phyloP scores from a whole-genome alignment of 2,797 vertebrate genomes.

The Coracias cyanogaster region DNA sequence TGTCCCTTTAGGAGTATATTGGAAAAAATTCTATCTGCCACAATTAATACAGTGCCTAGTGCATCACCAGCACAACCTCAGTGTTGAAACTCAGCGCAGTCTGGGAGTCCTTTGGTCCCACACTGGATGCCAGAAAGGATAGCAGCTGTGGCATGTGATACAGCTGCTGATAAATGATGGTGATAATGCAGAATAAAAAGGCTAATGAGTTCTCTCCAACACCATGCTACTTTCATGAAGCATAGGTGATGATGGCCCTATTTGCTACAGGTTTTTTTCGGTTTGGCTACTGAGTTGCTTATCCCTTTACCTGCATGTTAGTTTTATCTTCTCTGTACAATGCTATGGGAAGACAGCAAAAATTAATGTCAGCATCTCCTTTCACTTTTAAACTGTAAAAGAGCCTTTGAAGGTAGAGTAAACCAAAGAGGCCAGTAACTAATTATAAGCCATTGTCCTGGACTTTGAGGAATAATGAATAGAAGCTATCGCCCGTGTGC shows the following conservation, averaged over 20 bases:
- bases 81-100: neutral
- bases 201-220: slow-evolving; percentile 49
- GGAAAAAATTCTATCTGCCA: slow-evolving; percentile 69
- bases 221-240: slow-evolving; percentile 25
- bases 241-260: slow-evolving; percentile 36
- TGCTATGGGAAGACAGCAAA: neutral
- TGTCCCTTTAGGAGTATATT: slow-evolving; percentile 63
- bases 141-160: slow-evolving; percentile 47
- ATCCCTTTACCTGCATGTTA: slow-evolving; percentile 1
- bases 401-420: slow-evolving; percentile 38
- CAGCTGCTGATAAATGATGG: slow-evolving; percentile 57
- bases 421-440: slow-evolving; percentile 52
- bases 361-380: slow-evolving; percentile 51
- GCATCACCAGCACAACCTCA: slow-evolving; percentile 29
- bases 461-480: slow-evolving; percentile 51
- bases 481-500: neutral
- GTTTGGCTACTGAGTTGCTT: slow-evolving; percentile 23
- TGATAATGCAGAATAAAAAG: slow-evolving; percentile 59
- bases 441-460: slow-evolving; percentile 55
- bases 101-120: slow-evolving; percentile 12
- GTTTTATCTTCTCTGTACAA: slow-evolving; percentile 9
- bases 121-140: slow-evolving; percentile 45
- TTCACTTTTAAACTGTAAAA: slow-evolving; percentile 42
- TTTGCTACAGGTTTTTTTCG: neutral
- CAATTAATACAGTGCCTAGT: slow-evolving; percentile 63